phyloP scores from a whole-genome alignment of 2,113 vertebrate species.

The Prionailurus viverrinus region DNA sequence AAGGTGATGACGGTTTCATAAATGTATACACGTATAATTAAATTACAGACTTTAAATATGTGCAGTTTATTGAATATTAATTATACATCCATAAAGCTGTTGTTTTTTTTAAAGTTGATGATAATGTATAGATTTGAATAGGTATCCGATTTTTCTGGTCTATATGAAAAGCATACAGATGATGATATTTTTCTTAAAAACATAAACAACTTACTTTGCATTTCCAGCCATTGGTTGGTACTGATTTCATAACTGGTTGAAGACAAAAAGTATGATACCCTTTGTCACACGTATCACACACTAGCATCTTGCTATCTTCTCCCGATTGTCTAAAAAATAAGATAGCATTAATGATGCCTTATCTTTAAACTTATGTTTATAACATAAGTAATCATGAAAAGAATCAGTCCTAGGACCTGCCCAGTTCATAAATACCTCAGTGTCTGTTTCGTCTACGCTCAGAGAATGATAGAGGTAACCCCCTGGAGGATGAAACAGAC shows the following conservation, averaged over 20 bases:
- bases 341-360: slow-evolving; percentile 74
- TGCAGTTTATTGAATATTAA: neutral
- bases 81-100: slow-evolving; percentile 23
- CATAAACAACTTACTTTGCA: slow-evolving; percentile 93
- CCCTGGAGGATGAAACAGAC: neutral
- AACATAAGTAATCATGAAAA: slow-evolving; percentile 53
- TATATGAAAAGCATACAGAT: slow-evolving; percentile 47
- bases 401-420: slow-evolving; percentile 22
- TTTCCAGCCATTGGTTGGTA: slow-evolving; percentile 94
- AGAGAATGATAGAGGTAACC: neutral
- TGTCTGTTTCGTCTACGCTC: neutral
- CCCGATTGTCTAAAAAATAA: slow-evolving; percentile 91
- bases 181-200: slow-evolving; percentile 67
- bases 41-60: slow-evolving; percentile 33
- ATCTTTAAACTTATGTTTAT: slow-evolving; percentile 36
- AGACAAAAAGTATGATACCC: slow-evolving; percentile 97
- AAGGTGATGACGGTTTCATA: neutral
- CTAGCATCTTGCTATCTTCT: slow-evolving; percentile 94
- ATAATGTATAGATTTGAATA: slow-evolving; percentile 40
- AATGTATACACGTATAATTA: neutral
- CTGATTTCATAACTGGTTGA: slow-evolving; percentile 93
- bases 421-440: slow-evolving; percentile 1
- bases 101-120: neutral
- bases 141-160: slow-evolving; percentile 32
- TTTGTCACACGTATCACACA: slow-evolving; percentile 98